Evolutionary conservation across 2,113 vertebrate genomes (phyloP), one percentile per base, ranked within the genome.

Genomic region (Leucopsar rothschildi): DNA sequence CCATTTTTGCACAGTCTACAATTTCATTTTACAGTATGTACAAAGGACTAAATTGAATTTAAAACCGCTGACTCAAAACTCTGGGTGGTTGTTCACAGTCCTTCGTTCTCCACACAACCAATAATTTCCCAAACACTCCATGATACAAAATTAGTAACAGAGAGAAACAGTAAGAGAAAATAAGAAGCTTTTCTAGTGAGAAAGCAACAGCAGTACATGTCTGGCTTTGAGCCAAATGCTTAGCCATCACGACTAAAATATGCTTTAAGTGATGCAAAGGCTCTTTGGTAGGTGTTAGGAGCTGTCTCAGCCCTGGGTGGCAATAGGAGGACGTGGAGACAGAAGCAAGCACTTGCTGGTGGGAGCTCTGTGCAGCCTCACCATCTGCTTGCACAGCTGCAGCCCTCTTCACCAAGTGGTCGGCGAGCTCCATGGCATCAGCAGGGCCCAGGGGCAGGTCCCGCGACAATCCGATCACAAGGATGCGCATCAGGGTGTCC

Each of bases 371-470:
- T 7, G 44, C 66, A 50, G 35, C 22, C 91, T 92, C 94, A 99
- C 99, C 99, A 6, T 99, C 99, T 0, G 99, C 99, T 88, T 99
- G 99, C 86, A 98, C 99, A 3, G 99, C 99, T 0, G 99, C 99
- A 0, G 99, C 99, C 35, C 99, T 97, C 92, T 99, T 99, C 69
- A 99, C 99, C 92, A 99, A 95, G 97, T 99, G 99, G 97, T 99
- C 99, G 0, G 99, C 99, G 0, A 99, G 98, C 97, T 99, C 99
- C 99, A 99, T 99, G 96, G 99, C 99, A 0, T 99, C 99, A 0
- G 99, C 99, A 0, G 99, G 99, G 60, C 99, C 99, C 3, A 99
- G 98, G 0, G 99, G 99, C 45, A 99, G 97, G 86, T 99, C 99
- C 5, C 99, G 98, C 0, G 99, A 99, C 94, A 99, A 93, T 9